Evolutionary conservation across 2,113 vertebrate genomes (phyloP).

Genomic region (Cyphomyrus plagiostoma): DNA sequence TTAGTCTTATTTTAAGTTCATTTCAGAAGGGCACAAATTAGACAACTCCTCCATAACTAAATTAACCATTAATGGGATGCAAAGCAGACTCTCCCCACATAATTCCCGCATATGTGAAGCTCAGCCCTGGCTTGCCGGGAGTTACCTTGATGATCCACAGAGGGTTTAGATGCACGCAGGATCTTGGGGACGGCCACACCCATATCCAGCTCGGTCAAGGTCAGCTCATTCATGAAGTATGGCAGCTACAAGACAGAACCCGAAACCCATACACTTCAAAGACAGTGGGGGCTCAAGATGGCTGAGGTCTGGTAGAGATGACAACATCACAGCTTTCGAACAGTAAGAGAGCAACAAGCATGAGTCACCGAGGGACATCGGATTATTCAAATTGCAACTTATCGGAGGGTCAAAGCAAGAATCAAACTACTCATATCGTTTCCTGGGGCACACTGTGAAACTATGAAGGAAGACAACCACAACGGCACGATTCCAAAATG

Average conservation of each 20-base stretch:
- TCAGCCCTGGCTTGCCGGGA: not conserved
- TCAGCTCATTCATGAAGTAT: conserved; percentile 97
- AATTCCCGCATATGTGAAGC: not conserved
- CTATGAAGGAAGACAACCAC: not conserved
- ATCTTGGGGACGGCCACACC: conserved; percentile 92
- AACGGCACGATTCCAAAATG: not conserved
- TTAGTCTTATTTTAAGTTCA: not conserved
- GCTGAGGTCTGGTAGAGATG: not conserved
- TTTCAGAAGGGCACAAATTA: not conserved
- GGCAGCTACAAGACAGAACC: conserved; percentile 68
- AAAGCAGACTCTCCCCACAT: not conserved
- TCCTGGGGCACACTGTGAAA: not conserved
- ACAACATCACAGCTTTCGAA: not conserved
- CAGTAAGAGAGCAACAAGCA: not conserved
- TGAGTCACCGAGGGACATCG: not conserved
- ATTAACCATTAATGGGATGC: not conserved
- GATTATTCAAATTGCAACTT: not conserved
- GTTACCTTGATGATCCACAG: conserved; percentile 90
- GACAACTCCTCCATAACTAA: not conserved
- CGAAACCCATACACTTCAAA: not conserved
- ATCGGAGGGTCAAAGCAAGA: not conserved
- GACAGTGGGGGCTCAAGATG: not conserved
- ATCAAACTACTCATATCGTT: not conserved
- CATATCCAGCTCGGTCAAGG: conserved; percentile 95
- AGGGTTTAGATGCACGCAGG: conserved; percentile 82